Base-by-base conservation (phyloP, 2,113 vertebrate species). In the Aleadryas rufinucha region DNA sequence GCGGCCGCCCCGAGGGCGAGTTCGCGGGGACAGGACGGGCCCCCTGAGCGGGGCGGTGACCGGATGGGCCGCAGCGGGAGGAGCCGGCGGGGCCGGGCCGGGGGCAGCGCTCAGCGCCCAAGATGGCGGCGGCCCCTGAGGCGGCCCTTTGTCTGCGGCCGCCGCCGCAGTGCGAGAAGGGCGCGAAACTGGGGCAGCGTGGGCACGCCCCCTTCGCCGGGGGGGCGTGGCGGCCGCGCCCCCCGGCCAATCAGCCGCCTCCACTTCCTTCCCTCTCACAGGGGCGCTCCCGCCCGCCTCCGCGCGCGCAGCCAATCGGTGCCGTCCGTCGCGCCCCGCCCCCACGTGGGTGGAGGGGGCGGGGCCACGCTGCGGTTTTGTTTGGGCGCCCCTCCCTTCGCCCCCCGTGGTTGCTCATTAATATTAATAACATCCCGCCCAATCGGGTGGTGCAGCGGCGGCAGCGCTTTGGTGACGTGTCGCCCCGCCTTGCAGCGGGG, bases 121-220 rank as follows among this genome's bases (percentile, higher is more conserved):
- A 97, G 6, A 97, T 97, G 97, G 96, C 95, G 95, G 53, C 87
- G 8, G 13, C 35, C 56, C 30, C 91, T 41, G 54, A 9, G 63
- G 78, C 26, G 26, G 37, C 84, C 74, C 86, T 92, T 97, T 97
- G 96, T 95, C 93, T 84, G 64, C 87, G 56, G 84, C 89, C 12
- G 66, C 53, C 90, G 54, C 96, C 95, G 97, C 96, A 97, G 72
- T 95, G 95, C 35, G 81, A 8, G 85, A 16, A 95, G 82, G 77
- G 80, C 83, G 60, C 84, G 78, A 96, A 98, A 97, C 68, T 97
- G 96, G 98, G 97, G 78, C 98, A 96, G 53, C 75, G 50, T 17
- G 41, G 81, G 12, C 72, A 89, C 95, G 93, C 97, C 97, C 87
- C 71, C 27, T 56, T 0, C 12, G 1, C 66, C 4, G 0, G 7